Conservation (phyloP, 2,797 vertebrate species). For the Eutrigla gurnardus region DNA sequence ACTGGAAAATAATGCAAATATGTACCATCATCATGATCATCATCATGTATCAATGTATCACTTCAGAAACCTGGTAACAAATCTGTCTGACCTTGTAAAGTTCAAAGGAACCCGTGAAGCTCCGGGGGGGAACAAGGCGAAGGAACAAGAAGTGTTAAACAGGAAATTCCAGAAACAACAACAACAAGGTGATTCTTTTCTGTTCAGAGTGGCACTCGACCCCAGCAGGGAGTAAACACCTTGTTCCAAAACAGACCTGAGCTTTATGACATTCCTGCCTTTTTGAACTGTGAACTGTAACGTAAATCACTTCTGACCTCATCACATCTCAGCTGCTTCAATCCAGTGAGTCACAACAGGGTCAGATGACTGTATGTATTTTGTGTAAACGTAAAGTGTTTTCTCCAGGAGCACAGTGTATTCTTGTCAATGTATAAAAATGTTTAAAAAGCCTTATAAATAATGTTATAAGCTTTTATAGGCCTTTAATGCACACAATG, state of each 20-base stretch:
- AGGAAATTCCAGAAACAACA: constrained; percentile 57
- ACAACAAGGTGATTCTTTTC: constrained; percentile 51
- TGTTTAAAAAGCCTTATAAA: no score
- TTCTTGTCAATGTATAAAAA: not conserved
- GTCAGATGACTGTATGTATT: not conserved
- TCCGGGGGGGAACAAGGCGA: not conserved
- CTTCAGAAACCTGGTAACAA: constrained; percentile 1
- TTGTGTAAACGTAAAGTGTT: not conserved
- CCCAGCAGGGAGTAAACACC: constrained; percentile 40
- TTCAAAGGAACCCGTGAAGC: not conserved
- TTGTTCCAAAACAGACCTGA: not conserved
- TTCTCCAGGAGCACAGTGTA: not conserved
- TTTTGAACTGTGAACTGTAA: constrained; percentile 38
- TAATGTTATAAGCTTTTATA: no score
- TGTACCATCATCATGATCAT: not conserved
- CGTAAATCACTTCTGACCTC: constrained; percentile 37
- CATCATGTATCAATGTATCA: not conserved
- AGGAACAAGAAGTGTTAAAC: constrained; percentile 11
- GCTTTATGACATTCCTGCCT: constrained; percentile 47
- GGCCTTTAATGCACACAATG: not conserved
- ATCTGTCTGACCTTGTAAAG: not conserved
- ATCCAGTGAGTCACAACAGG: constrained; percentile 8
- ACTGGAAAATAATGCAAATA: not conserved
- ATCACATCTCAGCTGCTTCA: constrained; percentile 1
- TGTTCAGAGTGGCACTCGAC: constrained; percentile 7